These are phyloP conservation scores for Patagioenas fasciata DNA, from an alignment of 2,113 vertebrate genomes.

Conservation along the genomic window DNA sequence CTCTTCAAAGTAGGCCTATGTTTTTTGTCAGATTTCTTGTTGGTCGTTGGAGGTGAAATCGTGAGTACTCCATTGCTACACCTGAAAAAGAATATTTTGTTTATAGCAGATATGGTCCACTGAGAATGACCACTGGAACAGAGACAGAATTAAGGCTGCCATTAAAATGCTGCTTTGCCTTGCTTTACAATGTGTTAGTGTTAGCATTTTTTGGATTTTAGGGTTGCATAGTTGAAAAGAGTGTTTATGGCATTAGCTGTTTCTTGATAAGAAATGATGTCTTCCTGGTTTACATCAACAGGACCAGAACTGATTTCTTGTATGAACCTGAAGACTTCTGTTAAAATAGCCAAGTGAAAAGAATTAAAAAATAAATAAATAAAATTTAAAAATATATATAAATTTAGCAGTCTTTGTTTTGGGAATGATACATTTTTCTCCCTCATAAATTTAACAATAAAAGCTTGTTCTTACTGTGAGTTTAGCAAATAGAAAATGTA, in stretches of 20 bases:
- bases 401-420: neutral
- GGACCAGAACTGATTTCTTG: neutral
- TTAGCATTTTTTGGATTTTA: neutral
- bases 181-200: neutral
- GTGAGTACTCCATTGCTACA: neutral
- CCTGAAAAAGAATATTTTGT: neutral
- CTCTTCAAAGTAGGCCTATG: neutral
- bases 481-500: neutral
- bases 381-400: neutral
- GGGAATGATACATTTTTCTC: neutral
- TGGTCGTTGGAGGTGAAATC: neutral
- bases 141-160: neutral
- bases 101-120: neutral
- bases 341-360: accelerated
- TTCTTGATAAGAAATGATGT: neutral
- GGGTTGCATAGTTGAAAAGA: neutral
- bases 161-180: neutral
- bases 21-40: neutral
- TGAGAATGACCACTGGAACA: neutral
- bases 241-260: neutral
- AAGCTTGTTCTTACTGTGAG: neutral
- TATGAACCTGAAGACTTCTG: neutral
- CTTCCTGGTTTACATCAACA: neutral
- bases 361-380: neutral
- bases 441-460: neutral